Evolutionary conservation across 2,888 invertebrate genomes (phyloP), one percentile per base, ranked within the genome.

Genomic region (Limnephilus rhombicus): DNA sequence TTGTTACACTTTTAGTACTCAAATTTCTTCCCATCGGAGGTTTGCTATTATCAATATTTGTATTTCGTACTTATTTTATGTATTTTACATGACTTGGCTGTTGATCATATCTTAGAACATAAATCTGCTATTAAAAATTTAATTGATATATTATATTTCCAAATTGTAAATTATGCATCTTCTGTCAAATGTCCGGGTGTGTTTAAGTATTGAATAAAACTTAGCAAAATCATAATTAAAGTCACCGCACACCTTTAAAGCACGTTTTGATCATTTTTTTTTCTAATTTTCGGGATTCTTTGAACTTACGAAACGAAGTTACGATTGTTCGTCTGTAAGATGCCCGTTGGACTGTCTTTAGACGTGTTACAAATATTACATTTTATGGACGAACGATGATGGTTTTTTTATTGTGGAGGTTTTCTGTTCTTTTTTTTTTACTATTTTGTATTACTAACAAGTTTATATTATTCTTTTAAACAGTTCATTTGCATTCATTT

Each of bases 351-450:
- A 82, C 18, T n/a, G 53, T 68, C 29, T 68, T 85, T 24, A 18
- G 31, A 53, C 34, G 81, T 29, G 29, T 85, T 87, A 24, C 68
- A 24, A 68, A 68, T 68, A 68, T 68, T 68, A 68, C 93, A 93
- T 93, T 92, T 93, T 93, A 93, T 93, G 87, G 91, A 93, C 91
- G 93, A 93, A 93, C 92, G 93, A 93, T 92, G 90, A 86, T 86
- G 9, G 1, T 18, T 85, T 91, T 91, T 91, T 87, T 80, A 80
- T 68, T 92, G 92, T 90, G 92, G 90, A 85, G 92, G 92, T 90
- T 85, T 92, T 89, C 90, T 53, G 49, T 49, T 88, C 49, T 41
- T 91, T 49, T 86, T 49, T 86, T 80, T 89, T 53, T 89, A 85
- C 53, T 49, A 31, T 85, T 85, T n/a, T 85, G n/a, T 53, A 81